phyloP scores from a whole-genome alignment of 2,888 invertebrate genomes.

The Oeneis ivallda region DNA sequence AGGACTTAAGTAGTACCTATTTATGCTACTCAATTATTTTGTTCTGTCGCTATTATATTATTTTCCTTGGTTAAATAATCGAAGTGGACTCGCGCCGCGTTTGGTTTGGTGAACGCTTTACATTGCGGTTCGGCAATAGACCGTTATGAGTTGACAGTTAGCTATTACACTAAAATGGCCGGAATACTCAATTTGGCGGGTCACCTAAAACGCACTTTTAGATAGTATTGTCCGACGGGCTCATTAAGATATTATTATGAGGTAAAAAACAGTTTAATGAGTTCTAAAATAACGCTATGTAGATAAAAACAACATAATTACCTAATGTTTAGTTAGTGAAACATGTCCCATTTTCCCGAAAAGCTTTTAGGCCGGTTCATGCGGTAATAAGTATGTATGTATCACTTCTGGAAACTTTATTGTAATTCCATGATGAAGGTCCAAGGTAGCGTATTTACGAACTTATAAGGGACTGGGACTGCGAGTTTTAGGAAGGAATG shows the following conservation, averaged over 20 bases:
- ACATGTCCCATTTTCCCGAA: too few relatives aligned
- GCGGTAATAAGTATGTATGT: too few relatives aligned
- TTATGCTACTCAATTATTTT: too few relatives aligned
- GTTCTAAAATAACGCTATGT: not conserved
- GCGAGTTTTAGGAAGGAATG: too few relatives aligned
- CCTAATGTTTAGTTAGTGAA: too few relatives aligned
- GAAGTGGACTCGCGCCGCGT: not conserved
- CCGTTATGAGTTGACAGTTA: constrained; percentile 11
- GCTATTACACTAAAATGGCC: not conserved
- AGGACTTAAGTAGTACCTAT: too few relatives aligned
- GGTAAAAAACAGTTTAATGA: constrained; percentile 1
- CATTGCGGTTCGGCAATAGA: not conserved
- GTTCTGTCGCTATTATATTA: too few relatives aligned
- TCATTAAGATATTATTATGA: constrained; percentile 4
- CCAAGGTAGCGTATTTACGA: too few relatives aligned
- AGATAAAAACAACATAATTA: not conserved
- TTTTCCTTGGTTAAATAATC: not conserved
- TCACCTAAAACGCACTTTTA: not conserved
- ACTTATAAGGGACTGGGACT: too few relatives aligned
- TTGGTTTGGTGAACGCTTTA: not conserved
- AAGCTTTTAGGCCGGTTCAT: too few relatives aligned
- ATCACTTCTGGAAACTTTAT: too few relatives aligned
- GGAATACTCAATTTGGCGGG: constrained; percentile 5
- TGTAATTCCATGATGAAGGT: too few relatives aligned
- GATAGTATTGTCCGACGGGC: not conserved